phyloP scores from a whole-genome alignment of 1,140 invertebrate genomes.

The Nilaparvata lugens region DNA sequence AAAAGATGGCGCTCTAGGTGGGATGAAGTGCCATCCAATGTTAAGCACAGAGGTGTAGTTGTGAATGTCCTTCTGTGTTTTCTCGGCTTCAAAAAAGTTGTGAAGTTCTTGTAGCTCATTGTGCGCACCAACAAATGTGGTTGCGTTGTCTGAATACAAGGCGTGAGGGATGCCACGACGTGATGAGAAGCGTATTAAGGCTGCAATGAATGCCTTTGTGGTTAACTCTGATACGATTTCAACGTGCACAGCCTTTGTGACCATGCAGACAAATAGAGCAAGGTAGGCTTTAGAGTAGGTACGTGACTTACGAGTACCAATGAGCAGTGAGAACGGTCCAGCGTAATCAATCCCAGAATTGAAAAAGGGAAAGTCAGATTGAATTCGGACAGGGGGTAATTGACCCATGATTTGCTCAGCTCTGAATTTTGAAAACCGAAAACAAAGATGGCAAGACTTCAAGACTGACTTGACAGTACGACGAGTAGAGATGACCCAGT shows the following conservation, averaged over 20 bases:
- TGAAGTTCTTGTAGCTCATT: too few species aligned
- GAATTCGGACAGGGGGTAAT: too few species aligned
- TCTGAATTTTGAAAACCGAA: too few species aligned
- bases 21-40: too few species aligned
- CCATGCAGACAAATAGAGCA: constrained; percentile 26
- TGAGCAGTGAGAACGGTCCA: constrained; percentile 19
- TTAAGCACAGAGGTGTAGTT: too few species aligned
- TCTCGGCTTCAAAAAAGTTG: too few species aligned
- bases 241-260: constrained; percentile 27
- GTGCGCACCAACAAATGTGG: constrained; percentile 26
- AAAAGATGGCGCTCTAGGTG: too few species aligned
- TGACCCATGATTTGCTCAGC: too few species aligned
- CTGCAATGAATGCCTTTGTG: constrained; percentile 24
- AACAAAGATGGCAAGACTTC: too few species aligned
- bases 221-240: constrained; percentile 25
- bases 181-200: constrained; percentile 24
- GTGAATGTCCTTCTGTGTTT: too few species aligned
- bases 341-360: constrained; percentile 25
- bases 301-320: constrained; percentile 11
- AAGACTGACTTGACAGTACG: too few species aligned
- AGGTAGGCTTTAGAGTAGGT: constrained; percentile 29
- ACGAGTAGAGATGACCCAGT: too few species aligned
- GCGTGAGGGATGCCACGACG: constrained; percentile 16
- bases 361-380: constrained; percentile 14
- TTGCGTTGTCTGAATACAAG: constrained; percentile 29